Conservation (phyloP, 2,797 vertebrate genomes). For the Halcyon badia region DNA sequence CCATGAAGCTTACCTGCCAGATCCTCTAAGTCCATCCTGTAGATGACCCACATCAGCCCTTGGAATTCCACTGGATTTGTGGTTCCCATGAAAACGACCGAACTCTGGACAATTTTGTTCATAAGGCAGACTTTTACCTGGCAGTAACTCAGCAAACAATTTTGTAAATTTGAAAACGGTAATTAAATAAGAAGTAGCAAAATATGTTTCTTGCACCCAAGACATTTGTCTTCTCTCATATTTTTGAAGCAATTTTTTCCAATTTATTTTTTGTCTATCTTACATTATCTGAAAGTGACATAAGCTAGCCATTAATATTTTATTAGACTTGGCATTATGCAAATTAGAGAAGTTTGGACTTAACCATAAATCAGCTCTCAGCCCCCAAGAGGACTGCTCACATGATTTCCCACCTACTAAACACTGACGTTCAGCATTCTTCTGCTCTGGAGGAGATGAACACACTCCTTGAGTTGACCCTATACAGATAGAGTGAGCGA, state of each 20-base stretch:
- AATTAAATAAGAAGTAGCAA: not conserved
- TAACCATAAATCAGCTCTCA: not conserved
- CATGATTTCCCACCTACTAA: not conserved
- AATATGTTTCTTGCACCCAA: not conserved
- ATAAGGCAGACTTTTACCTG: not conserved
- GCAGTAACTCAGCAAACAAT: not conserved
- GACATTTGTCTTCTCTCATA: not conserved
- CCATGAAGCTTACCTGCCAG: not conserved
- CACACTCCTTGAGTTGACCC: not conserved
- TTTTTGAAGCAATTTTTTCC: not conserved
- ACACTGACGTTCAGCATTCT: not conserved
- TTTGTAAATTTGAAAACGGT: not conserved
- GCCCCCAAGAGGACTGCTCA: not conserved
- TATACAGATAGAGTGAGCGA: not conserved
- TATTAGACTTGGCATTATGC: not conserved
- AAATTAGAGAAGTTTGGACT: conserved; percentile 16
- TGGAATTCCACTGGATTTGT: not conserved
- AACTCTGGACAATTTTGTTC: not conserved
- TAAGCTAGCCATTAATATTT: not conserved
- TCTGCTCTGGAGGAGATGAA: not conserved
- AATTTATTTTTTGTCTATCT: not conserved
- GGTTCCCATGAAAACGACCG: not conserved
- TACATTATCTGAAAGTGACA: conserved; percentile 5
- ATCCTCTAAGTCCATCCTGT: not conserved
- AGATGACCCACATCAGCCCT: not conserved